Conservation (phyloP, 2,797 vertebrate genomes). For the Poliocrania exsul region DNA sequence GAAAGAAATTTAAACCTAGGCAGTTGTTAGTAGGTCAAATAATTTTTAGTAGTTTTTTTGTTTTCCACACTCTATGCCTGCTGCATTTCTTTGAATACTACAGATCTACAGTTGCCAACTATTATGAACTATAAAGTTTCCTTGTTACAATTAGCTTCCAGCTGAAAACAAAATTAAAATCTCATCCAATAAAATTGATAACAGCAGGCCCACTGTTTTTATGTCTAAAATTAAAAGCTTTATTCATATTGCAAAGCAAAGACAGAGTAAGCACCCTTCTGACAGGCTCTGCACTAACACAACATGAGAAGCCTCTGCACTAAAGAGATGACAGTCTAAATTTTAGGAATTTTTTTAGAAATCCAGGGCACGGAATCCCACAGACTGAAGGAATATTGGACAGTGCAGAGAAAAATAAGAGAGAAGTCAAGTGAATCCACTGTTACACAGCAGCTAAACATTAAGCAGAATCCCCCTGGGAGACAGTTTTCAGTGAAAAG, state of each 20-base stretch:
- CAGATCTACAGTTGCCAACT: neutral
- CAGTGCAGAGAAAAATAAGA: neutral
- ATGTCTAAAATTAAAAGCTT: neutral
- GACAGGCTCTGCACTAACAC: neutral
- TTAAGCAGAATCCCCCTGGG: neutral
- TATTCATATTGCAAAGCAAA: neutral
- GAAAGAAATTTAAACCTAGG: neutral
- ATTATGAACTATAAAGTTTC: neutral
- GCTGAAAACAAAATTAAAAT: constrained; percentile 14
- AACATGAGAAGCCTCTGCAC: neutral
- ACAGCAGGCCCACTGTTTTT: neutral
- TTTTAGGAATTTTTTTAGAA: neutral
- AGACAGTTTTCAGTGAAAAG: neutral
- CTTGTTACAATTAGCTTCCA: neutral
- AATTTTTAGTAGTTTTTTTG: neutral
- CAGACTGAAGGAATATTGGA: neutral
- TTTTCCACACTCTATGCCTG: neutral
- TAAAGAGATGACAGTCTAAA: neutral
- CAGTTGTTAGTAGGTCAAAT: neutral
- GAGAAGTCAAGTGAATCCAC: neutral
- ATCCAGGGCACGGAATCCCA: neutral
- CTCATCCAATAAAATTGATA: neutral
- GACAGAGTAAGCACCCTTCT: neutral
- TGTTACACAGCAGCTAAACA: neutral
- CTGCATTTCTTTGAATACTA: neutral